Evolutionary conservation across 2,888 invertebrate genomes (phyloP).

Genomic region (Callyntrura sp.): DNA sequence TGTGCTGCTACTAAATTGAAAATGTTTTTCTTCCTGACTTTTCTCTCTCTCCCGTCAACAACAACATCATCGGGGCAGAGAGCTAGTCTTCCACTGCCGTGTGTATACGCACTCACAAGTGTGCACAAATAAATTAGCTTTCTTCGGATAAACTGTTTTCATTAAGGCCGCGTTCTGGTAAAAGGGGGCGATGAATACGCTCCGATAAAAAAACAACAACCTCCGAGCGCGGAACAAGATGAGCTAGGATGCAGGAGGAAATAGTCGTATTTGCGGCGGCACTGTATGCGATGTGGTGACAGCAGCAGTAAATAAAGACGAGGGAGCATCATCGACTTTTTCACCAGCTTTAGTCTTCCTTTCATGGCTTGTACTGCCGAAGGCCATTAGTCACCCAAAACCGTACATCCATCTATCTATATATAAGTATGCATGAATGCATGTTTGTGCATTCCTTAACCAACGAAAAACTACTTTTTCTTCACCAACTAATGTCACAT

Average conservation of each 20-base stretch:
- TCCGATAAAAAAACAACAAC: not conserved
- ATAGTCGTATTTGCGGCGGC: not conserved
- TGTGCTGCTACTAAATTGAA: not conserved
- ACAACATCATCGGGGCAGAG: not conserved
- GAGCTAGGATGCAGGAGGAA: not conserved
- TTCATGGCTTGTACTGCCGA: slow-evolving; percentile 71
- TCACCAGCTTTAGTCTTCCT: not conserved
- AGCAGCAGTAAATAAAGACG: not conserved
- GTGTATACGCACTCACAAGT: slow-evolving; percentile 23
- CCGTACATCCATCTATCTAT: not conserved
- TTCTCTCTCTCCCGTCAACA: not conserved
- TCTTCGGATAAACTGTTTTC: slow-evolving; percentile 44
- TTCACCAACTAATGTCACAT: slow-evolving; percentile 26
- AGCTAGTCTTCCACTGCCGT: not conserved
- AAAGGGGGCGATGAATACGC: not conserved
- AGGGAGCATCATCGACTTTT: slow-evolving; percentile 50
- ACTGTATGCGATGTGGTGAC: not conserved
- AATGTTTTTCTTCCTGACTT: not conserved
- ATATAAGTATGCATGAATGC: slow-evolving; percentile 67
- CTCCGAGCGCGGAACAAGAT: not conserved
- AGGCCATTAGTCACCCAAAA: slow-evolving; percentile 72
- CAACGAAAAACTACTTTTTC: not conserved
- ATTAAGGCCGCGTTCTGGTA: not conserved
- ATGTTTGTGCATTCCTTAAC: slow-evolving; percentile 51
- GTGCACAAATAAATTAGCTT: slow-evolving; percentile 59